These are phyloP conservation scores for Nemoura dubitans DNA, from an alignment of 2,888 invertebrate species.

Conservation along the genomic window DNA sequence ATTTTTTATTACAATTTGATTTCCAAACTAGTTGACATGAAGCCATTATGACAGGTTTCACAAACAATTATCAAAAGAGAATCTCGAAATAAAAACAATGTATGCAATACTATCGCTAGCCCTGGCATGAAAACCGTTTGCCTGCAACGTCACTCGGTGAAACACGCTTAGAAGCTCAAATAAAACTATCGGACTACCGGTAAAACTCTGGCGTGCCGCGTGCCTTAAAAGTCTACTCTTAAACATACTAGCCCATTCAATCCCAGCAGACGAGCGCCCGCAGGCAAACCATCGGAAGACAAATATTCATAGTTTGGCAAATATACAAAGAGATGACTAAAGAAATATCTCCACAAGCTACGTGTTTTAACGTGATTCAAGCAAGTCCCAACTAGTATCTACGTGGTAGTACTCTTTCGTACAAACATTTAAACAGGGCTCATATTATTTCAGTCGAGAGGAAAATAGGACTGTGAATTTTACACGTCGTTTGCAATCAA, in stretches of 20 bases:
- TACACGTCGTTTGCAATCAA: background rate
- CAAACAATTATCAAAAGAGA: background rate
- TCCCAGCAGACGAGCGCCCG: background rate
- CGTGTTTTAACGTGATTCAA: background rate
- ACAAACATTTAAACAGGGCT: background rate
- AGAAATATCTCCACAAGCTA: background rate
- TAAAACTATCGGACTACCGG: background rate
- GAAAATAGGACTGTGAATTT: background rate
- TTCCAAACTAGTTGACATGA: background rate
- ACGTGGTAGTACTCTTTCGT: background rate
- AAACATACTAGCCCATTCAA: background rate
- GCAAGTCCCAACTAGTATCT: background rate
- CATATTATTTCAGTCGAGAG: background rate
- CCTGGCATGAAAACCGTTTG: background rate
- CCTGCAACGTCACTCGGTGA: background rate
- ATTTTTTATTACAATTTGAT: background rate
- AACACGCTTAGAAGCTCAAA: background rate
- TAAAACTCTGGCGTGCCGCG: background rate
- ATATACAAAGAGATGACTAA: slow-evolving; percentile 2
- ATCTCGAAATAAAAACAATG: background rate
- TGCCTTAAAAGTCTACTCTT: background rate
- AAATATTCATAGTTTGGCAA: background rate
- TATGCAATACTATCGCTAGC: background rate
- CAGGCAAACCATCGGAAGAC: background rate
- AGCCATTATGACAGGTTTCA: background rate